Conservation (phyloP, 2,113 vertebrate species). For the Melospiza georgiana region DNA sequence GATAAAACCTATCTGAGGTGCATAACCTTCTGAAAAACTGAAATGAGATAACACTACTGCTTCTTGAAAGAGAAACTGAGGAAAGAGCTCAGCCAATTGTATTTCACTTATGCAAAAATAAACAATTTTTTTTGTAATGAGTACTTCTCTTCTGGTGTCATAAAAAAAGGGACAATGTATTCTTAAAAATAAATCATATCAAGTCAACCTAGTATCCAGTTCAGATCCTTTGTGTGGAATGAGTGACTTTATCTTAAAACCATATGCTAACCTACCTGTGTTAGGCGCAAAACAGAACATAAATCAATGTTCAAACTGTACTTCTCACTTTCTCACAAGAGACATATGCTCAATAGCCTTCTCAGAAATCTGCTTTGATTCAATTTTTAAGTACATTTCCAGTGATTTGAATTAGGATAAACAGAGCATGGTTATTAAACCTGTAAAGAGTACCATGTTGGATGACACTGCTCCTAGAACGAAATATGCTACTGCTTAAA, state of each 20-base stretch:
- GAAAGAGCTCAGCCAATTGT: not conserved
- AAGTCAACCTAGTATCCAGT: not conserved
- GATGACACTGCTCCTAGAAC: not conserved
- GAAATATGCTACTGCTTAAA: not conserved
- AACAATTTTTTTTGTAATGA: accelerated
- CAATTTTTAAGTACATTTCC: not conserved
- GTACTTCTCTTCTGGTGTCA: not conserved
- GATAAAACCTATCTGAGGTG: not conserved
- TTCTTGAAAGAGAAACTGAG: not conserved
- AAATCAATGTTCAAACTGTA: not conserved
- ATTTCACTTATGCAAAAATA: not conserved
- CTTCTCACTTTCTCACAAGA: not conserved
- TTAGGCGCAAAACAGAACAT: not conserved
- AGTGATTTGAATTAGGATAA: not conserved
- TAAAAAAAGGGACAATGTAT: not conserved
- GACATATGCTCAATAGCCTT: not conserved
- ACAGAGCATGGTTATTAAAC: not conserved
- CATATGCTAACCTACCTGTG: not conserved
- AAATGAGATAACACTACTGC: not conserved
- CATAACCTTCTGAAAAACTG: not conserved
- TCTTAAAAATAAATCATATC: not conserved
- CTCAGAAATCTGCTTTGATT: not conserved
- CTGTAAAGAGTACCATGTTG: not conserved
- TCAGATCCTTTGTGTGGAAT: not conserved
- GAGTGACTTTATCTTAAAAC: not conserved